Base-by-base conservation (phyloP, 1,140 invertebrate species). In the Tetragnatha versicolor region DNA sequence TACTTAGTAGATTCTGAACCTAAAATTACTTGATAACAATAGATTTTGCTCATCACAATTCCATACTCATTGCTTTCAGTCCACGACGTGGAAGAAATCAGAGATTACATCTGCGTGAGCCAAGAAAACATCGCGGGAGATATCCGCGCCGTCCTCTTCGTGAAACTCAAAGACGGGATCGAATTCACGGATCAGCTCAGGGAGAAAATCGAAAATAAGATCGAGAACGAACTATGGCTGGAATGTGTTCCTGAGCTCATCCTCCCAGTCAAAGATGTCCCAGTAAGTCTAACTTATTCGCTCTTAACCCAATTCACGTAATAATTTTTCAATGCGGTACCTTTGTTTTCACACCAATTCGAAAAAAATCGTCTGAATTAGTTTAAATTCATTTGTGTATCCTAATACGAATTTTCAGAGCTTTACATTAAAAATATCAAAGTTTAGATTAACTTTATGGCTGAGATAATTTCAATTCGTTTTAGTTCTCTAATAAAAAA, bases 231-330 rank as follows among this genome's bases (percentile, higher is more conserved):
- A 33, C 84, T 89, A 33, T 88, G 88, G 22, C 85, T 87, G 4
- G 81, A 89, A 55, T 88, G 89, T 81, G 87, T 90, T 35, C 89
- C 89, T 12, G 82, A 85, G 45, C 65, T 87, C 35, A 85, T 90
- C 53, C 82, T 88, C n/a, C 83, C 84, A 33, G 86, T 87, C 47
- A 79, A 80, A n/a, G 89, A 89, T 81, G 89, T 89, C 82, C 89
- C 89, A n/a, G 88, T 88, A 81, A 84, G 84, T 82, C 17, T 20
- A 33, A 2, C 3, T n/a, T n/a, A n/a, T n/a, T n/a, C n/a, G n/a
- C n/a, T n/a, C n/a, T n/a, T n/a, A 3, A 0, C 12, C 4, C 45
- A 0, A 3, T n/a, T n/a, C 22, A n/a, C 4, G 5, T 49, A n/a
- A n/a, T 49, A 49, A 49, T n/a, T n/a, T n/a, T 2, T 7, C 17